Base-by-base conservation (phyloP, 2,797 vertebrate genomes). In the Pipistrellus nathusii region DNA sequence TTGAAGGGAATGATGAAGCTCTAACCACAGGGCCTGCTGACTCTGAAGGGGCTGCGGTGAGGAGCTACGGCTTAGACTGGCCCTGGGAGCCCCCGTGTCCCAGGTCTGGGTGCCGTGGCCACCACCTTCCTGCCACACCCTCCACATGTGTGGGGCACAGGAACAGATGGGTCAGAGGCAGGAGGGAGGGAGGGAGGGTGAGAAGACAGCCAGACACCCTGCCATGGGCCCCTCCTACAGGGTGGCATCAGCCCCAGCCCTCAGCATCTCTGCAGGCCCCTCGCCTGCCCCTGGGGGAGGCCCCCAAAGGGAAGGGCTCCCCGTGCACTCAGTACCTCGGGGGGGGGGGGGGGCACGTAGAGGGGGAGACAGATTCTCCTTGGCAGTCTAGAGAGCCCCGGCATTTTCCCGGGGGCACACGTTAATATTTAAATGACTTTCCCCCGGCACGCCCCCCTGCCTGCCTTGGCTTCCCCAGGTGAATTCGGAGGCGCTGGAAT, bases 301-400 rank as follows among this genome's bases (percentile, higher is more conserved):
- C 2, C 71, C 41, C 48, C 82, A 8, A 1, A 4, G 23, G 41
- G 25, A 59, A 18, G 55, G 66, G 30, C 68, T 46, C 38, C 69
- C 25, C 3, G 97, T 95, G 97, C 96, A 97, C 97, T 95, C 87
- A 83, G 97, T 95, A 97, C 97, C 97, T 97, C 88, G 96, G 95
- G 97, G 97, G 57, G 21, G 72, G 76, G 85, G 25, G 35, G 38
- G 38, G 38, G 38, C 38, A 41, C 38, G 38, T 0, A 12, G 12
- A 82, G 78, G 59, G 80, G 71, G 80, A 90, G 91, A 97, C 97
- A 98, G 97, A 97, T 99, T 98, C 99, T 99, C 99, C 99, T 98
- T 98, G 99, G 98, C 99, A 99, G 99, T 99, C 99, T 98, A 98
- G 99, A 99, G 99, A 98, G 99, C 99, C 99, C 99, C 99, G 99